Evolutionary conservation across 2,113 vertebrate species (phyloP), one percentile per base, ranked within the genome.

Genomic region (Podarcis raffonei): DNA sequence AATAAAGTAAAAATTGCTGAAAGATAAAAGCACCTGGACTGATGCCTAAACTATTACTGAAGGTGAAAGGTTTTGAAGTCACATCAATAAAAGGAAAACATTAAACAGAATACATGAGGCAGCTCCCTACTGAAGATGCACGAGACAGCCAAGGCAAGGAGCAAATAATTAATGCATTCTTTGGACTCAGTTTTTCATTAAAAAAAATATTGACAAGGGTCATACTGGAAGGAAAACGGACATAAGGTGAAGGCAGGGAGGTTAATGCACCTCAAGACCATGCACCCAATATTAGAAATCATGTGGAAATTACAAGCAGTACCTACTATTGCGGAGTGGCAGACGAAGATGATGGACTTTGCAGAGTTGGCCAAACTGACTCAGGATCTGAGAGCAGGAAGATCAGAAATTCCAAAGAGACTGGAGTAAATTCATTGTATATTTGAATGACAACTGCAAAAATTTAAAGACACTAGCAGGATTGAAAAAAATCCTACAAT

Each of bases 81-180:
- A 25, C 39, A 77, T 88, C 81, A 88, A 68, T 83, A 83, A 77
- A 75, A 77, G 75, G 30, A 76, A 88, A 83, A 68, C 81, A 88
- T 83, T 88, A 88, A 83, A 88, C 39, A 77, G 39, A 83, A 83
- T 76, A 65, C 42, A 23, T 37, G 69, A 81, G 72, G 59, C 18
- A 53, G 81, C 13, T 77, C n/a, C 1, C 2, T 68, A 68, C 15
- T 66, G 62, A 83, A 22, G 23, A 77, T 66, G 12, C 53, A 65
- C 53, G 79, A n/a, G 27, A 66, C 18, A 53, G 71, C 59, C 48
- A 39, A 42, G 35, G 6, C 0, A 83, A 48, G 39, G 80, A 72
- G 83, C 59, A 66, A 53, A 32, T 76, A 68, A 62, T 48, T 88
- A 83, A 68, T 88, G 81, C 59, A 88, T 88, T 68, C 39, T 88